These are phyloP conservation scores for Eristalinus sepulchralis DNA, from an alignment of 2,888 invertebrate species.

Conservation along the genomic window DNA sequence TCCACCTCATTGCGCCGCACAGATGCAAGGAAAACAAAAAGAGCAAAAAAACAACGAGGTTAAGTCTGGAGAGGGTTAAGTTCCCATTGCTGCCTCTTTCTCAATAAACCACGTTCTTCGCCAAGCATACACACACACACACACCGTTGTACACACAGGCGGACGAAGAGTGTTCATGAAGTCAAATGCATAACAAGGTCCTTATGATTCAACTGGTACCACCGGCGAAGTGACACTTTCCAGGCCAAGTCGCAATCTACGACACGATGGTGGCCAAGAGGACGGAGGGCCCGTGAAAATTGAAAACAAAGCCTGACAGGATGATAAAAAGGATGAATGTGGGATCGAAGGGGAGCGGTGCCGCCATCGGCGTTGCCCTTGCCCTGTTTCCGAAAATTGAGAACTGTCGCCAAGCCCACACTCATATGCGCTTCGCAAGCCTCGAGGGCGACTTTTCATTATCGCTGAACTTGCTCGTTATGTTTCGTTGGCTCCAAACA, in stretches of 20 bases:
- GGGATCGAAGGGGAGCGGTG: slow-evolving; percentile 4
- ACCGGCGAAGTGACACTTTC: slow-evolving; percentile 53
- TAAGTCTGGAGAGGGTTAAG: slow-evolving; percentile 62
- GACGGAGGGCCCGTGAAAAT: slow-evolving; percentile 19
- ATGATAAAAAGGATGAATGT: slow-evolving; percentile 1
- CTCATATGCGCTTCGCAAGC: slow-evolving; percentile 29
- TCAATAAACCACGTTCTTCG: slow-evolving; percentile 44
- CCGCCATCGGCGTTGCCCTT: slow-evolving; percentile 35
- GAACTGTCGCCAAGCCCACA: neutral
- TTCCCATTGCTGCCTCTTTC: slow-evolving; percentile 3
- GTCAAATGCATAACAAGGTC: slow-evolving; percentile 24
- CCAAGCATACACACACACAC: slow-evolving; percentile 1
- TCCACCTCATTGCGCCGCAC: neutral
- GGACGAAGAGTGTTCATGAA: neutral
- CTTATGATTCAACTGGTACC: slow-evolving; percentile 67
- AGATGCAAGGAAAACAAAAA: slow-evolving; percentile 29
- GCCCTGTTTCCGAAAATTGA: slow-evolving; percentile 54
- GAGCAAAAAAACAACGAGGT: slow-evolving; percentile 61
- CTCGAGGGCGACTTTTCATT: slow-evolving; percentile 62
- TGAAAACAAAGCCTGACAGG: slow-evolving; percentile 41
- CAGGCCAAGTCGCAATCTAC: slow-evolving; percentile 22
- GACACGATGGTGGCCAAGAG: slow-evolving; percentile 11
- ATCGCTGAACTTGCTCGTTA: slow-evolving; percentile 68
- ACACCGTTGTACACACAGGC: neutral
- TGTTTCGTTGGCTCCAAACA: slow-evolving; percentile 34